These are phyloP conservation scores for Procambarus clarkii DNA, from an alignment of 1,140 invertebrate genomes.

Conservation along the genomic window DNA sequence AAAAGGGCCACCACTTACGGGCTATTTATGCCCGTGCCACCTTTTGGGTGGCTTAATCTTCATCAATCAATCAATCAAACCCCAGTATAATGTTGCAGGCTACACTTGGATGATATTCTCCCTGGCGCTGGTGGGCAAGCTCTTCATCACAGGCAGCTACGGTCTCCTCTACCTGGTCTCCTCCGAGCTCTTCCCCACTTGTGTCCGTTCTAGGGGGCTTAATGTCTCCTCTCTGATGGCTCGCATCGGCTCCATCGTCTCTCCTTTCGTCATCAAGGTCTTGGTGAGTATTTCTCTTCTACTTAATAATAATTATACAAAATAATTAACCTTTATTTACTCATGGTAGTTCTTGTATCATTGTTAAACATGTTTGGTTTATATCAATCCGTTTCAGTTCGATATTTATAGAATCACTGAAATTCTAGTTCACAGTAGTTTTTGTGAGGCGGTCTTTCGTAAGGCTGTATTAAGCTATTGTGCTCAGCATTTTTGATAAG, in stretches of 20 bases:
- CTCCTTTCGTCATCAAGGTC: constrained; percentile 76
- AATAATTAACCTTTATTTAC: no score
- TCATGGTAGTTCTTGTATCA: no score
- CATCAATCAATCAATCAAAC: no score
- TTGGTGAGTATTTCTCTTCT: constrained; percentile 71
- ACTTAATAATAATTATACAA: background rate
- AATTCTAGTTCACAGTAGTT: no score
- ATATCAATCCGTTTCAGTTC: no score
- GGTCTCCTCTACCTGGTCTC: constrained; percentile 72
- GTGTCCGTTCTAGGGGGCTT: constrained; percentile 74
- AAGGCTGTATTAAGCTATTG: no score
- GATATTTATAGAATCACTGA: no score
- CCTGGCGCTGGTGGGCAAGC: constrained; percentile 67
- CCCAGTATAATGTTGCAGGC: constrained; percentile 1
- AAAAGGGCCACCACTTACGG: no score
- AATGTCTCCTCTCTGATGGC: constrained; percentile 74
- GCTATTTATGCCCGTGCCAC: no score
- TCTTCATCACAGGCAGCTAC: constrained; percentile 68
- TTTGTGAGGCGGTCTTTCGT: no score
- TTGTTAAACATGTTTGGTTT: background rate
- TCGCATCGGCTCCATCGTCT: constrained; percentile 73
- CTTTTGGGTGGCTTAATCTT: no score
- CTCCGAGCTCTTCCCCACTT: constrained; percentile 74
- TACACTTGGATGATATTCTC: constrained; percentile 65
- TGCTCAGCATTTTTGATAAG: no score